Evolutionary conservation across 1,140 invertebrate genomes (phyloP).

Genomic region (Ladona fulva): DNA sequence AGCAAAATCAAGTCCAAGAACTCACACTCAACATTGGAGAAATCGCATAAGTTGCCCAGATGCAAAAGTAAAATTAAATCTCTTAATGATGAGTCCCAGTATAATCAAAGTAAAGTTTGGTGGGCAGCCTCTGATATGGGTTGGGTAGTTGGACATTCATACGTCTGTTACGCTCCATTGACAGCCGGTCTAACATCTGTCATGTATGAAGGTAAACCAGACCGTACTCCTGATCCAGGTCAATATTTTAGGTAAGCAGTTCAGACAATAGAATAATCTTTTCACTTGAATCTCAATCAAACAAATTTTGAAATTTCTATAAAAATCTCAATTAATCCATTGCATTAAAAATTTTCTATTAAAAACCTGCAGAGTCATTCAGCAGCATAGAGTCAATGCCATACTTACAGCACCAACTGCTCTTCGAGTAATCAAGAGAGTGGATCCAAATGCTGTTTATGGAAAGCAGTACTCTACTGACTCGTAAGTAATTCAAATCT

Average conservation of each 20-base stretch:
- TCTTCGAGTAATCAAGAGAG: slow-evolving; percentile 69
- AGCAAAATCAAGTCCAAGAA: no score
- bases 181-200: slow-evolving; percentile 72
- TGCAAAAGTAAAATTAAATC: no score
- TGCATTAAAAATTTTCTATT: background rate
- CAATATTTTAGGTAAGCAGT: slow-evolving; percentile 68
- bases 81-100: no score
- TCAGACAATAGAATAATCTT: no score
- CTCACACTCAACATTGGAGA: no score
- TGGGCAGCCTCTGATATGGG: slow-evolving; percentile 76
- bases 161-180: slow-evolving; percentile 86
- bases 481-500: slow-evolving; percentile 38
- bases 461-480: slow-evolving; percentile 60
- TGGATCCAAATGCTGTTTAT: slow-evolving; percentile 56
- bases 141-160: slow-evolving; percentile 92
- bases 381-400: slow-evolving; percentile 72
- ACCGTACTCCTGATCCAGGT: slow-evolving; percentile 81
- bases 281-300: no score
- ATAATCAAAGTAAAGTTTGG: slow-evolving; percentile 61
- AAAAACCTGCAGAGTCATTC: slow-evolving; percentile 58
- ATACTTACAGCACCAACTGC: slow-evolving; percentile 87
- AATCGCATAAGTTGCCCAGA: no score
- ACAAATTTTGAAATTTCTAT: background rate
- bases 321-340: background rate
- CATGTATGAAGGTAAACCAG: slow-evolving; percentile 91